Evolutionary conservation across 2,797 vertebrate genomes (phyloP), one percentile per base, ranked within the genome.

Genomic region (Neostethus bicornis): DNA sequence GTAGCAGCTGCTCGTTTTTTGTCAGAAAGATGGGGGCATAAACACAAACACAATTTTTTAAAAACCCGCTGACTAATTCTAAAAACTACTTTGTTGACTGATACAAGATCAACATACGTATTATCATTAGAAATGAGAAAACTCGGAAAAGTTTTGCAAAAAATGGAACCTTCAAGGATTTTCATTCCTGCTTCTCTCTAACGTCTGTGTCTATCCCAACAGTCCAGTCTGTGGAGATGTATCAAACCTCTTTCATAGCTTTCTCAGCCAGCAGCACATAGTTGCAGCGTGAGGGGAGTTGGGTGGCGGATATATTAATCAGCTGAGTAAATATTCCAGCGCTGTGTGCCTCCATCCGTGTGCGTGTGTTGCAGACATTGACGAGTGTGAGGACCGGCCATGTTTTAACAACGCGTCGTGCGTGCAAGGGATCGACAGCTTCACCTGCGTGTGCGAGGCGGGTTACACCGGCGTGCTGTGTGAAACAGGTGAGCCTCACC

Each of bases 291-390:
- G 86, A 91, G 87, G 76, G 83, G 86, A 91, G 86, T 72, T 68
- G 73, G 51, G 82, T 80, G 84, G 80, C 77, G 84, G 90, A 90
- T 90, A 84, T 90, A 90, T 90, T 89, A 87, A 91, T 92, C 91
- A 91, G 90, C 91, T 92, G 91, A 92, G 84, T 90, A 91, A 92
- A 92, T 87, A 91, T 86, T 83, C 84, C 73, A 60, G 65, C 61
- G 59, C 52, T 39, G 43, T 73, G 70, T 81, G 41, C 73, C 48
- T 70, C 34, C 73, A 45, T 79, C 55, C 63, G 44, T 75, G 25
- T 34, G 45, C 65, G 57, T 85, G 71, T 73, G 51, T 71, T 74
- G 50, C 84, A 93, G 92, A 93, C 80, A 77, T 91, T 61, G 90
- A 93, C 25, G 89, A 91, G 80, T 93, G 91, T 80, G 85, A 75